phyloP scores from a whole-genome alignment of 2,888 invertebrate species.

The Drosophila pullipes region DNA sequence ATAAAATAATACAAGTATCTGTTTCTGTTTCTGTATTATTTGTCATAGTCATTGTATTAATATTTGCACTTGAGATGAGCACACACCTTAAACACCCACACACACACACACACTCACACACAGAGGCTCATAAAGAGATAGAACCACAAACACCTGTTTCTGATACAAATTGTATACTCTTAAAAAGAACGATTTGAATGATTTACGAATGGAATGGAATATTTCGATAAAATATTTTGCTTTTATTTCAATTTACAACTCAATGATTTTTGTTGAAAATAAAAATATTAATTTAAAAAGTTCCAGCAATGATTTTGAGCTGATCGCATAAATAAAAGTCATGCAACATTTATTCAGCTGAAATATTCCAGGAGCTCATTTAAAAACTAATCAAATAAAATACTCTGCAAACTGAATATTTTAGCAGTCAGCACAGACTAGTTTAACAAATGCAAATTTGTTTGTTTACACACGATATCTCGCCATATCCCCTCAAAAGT shows the following conservation, averaged over 20 bases:
- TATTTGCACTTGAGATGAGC: constrained; percentile 47
- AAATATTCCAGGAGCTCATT: not conserved
- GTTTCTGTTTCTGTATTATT: constrained; percentile 27
- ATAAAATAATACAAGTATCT: constrained; percentile 24
- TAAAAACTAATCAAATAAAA: not conserved
- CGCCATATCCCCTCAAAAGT: not conserved
- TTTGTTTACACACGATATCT: not conserved
- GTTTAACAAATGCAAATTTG: not conserved
- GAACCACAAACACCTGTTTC: constrained; percentile 22
- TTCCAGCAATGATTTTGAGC: not conserved
- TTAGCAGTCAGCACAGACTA: not conserved
- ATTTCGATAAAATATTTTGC: not conserved
- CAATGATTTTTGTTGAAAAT: not conserved
- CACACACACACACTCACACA: not conserved
- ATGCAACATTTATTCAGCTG: not conserved
- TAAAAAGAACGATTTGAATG: not conserved
- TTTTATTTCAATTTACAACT: not conserved
- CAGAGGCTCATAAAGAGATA: not conserved
- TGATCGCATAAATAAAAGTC: not conserved
- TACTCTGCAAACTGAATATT: not conserved
- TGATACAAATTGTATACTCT: not conserved
- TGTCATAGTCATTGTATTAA: constrained; percentile 35
- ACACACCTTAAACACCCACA: constrained; percentile 17
- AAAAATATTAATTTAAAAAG: not conserved
- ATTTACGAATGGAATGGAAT: not conserved